Evolutionary conservation across 2,888 invertebrate genomes (phyloP).

Genomic region (Anthoptus insignis): DNA sequence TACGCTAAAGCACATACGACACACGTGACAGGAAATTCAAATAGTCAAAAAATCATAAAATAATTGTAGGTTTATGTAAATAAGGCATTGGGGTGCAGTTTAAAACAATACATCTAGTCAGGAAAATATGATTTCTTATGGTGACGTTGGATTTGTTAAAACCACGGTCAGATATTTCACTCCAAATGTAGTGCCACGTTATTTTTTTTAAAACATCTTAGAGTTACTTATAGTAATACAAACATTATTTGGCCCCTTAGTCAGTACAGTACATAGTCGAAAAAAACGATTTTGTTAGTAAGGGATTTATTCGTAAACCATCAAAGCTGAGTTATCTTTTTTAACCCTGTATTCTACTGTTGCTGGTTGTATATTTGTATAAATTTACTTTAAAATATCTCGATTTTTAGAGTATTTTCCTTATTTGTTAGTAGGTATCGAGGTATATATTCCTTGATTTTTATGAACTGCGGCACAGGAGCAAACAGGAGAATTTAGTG

Average conservation of each 20-base stretch:
- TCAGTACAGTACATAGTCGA: constrained; percentile 16
- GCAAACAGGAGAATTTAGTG: no score
- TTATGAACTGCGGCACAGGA: not conserved
- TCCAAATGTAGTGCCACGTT: not conserved
- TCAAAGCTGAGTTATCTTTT: not conserved
- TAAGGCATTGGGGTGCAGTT: no score
- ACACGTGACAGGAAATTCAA: not conserved
- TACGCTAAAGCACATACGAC: not conserved
- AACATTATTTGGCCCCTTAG: constrained; percentile 22
- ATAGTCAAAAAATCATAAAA: not conserved
- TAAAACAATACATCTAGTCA: no score
- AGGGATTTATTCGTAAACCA: not conserved
- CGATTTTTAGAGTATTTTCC: not conserved
- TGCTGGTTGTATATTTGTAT: not conserved
- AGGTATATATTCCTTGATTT: not conserved
- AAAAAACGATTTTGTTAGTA: constrained; percentile 4
- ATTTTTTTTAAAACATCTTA: constrained; percentile 11
- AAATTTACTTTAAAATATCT: not conserved
- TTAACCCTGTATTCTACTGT: constrained; percentile 8
- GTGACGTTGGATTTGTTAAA: not conserved
- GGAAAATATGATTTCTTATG: not conserved
- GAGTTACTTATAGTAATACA: constrained; percentile 18
- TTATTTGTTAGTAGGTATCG: not conserved
- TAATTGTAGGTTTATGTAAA: not conserved
- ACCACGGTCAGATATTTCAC: not conserved